Evolutionary conservation across 2,888 invertebrate genomes (phyloP), one percentile per base, ranked within the genome.

Genomic region (Trachelus troglodyta): DNA sequence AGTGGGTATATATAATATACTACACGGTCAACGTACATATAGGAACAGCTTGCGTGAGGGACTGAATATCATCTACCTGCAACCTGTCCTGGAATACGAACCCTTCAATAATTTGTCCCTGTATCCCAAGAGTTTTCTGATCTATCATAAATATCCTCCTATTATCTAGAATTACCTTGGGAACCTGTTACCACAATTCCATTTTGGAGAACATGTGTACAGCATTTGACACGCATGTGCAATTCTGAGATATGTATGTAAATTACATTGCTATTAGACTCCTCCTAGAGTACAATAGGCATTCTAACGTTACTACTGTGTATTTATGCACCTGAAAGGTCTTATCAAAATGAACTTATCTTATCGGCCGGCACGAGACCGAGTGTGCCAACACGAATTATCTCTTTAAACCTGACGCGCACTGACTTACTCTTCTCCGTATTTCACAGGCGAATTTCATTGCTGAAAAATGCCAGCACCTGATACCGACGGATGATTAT

Each of bases 341-440:
- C 75, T 82, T 81, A 82, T 82, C 81, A 76, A 78, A 82, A 82
- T 81, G 75, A 75, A 69, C 75, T 81, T 82, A 82, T 82, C 81
- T 82, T 82, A 82, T 82, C 81, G 75, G 40, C 6, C 68, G 75
- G 76, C 81, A 81, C 81, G 81, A 80, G 81, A 73, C 76, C 79
- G 12, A 76, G 78, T 81, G 40, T 56, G 40, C 23, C 3, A 34
- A 30, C 73, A 34, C 76, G 75, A 40, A 71, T 75, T 12, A 56
- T 56, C 40, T 56, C 40, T 23, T 56, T 56, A 56, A 56, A 56
- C 40, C 40, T 56, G 40, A 56, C 23, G 40, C 23, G 23, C 40
- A 56, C 23, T 23, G 23, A 56, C 40, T 56, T 23, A 56, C 40
- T 56, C 40, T 56, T 56, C 40, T 56, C 40, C 2, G 40, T 56